phyloP scores from a whole-genome alignment of 2,888 invertebrate species.

The Andrena flavipes region DNA sequence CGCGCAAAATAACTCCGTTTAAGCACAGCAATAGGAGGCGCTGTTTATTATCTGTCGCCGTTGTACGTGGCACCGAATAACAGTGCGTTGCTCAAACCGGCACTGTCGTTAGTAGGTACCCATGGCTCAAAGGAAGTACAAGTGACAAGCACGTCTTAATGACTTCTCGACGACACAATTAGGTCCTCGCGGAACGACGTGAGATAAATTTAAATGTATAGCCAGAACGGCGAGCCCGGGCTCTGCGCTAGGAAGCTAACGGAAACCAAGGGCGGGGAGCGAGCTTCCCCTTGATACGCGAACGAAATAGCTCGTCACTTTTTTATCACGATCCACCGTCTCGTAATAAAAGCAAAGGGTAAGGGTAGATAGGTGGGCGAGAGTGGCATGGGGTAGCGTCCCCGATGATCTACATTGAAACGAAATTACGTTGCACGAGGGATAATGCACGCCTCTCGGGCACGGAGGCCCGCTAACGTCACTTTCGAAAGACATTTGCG shows the following conservation, averaged over 20 bases:
- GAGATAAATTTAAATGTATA: constrained; percentile 73
- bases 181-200: constrained; percentile 66
- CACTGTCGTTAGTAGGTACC: constrained; percentile 25
- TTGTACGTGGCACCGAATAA: constrained; percentile 4
- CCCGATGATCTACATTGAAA: constrained; percentile 72
- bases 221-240: constrained; percentile 16
- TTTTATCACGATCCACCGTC: constrained; percentile 65
- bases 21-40: not conserved
- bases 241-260: constrained; percentile 24
- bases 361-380: constrained; percentile 53
- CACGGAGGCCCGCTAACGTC: constrained; percentile 47
- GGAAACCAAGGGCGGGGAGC: constrained; percentile 41
- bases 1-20: not conserved
- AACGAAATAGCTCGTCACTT: constrained; percentile 63
- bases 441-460: constrained; percentile 69
- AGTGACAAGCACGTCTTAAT: constrained; percentile 65
- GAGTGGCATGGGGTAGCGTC: constrained; percentile 42
- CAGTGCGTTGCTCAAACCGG: constrained; percentile 48
- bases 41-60: not conserved
- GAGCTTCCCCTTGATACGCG: constrained; percentile 58
- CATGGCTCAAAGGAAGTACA: constrained; percentile 41
- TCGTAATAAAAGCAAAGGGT: constrained; percentile 68
- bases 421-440: constrained; percentile 67
- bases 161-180: constrained; percentile 71
- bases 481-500: constrained; percentile 66